These are phyloP conservation scores for Arbacia lixula DNA, from an alignment of 53 echinoderm and acorn worm genomes.

Conservation along the genomic window DNA sequence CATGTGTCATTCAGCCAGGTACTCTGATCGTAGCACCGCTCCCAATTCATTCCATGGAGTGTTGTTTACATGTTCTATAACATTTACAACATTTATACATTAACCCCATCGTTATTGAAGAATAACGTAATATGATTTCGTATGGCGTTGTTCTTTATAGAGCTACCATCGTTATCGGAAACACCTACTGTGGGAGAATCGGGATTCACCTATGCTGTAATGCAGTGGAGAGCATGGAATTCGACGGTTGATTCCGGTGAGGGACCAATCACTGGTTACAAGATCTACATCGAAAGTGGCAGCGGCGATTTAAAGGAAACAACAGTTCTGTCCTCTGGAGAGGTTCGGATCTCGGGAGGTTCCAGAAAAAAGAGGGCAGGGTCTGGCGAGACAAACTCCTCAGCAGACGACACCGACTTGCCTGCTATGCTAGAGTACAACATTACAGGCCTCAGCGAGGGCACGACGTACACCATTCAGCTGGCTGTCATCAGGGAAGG, in stretches of 20 bases:
- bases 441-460: neutral
- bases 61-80: too few relatives aligned
- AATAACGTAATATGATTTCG: too few relatives aligned
- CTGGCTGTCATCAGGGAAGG: constrained; percentile 9
- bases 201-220: neutral
- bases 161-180: too few relatives aligned
- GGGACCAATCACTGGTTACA: constrained; percentile 55
- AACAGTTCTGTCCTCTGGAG: neutral
- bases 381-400: too few relatives aligned
- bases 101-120: too few relatives aligned
- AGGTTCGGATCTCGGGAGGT: neutral
- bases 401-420: neutral
- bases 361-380: constrained; percentile 1
- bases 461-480: neutral
- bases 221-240: constrained; percentile 20
- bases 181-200: too few relatives aligned
- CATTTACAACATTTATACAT: too few relatives aligned
- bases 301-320: neutral
- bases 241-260: constrained; percentile 35
- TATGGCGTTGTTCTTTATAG: too few relatives aligned
- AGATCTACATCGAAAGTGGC: constrained; percentile 13
- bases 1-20: too few relatives aligned
- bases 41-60: too few relatives aligned
- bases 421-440: neutral
- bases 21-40: too few relatives aligned